phyloP scores from a whole-genome alignment of 2,888 invertebrate genomes.

The Germaria angustata region DNA sequence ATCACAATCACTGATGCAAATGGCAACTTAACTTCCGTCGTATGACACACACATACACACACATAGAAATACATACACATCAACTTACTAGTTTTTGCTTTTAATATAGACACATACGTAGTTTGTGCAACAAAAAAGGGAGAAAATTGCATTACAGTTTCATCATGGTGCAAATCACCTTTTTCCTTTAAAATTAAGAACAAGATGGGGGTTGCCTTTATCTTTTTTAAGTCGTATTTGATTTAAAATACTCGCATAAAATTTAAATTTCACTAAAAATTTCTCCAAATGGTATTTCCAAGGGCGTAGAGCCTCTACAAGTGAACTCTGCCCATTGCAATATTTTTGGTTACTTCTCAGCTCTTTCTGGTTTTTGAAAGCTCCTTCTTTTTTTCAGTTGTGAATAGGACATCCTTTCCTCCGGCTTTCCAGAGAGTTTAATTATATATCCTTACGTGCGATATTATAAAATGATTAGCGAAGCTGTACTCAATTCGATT shows the following conservation, averaged over 20 bases:
- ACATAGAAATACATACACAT: not conserved
- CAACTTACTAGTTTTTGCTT: constrained; percentile 4
- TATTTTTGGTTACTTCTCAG: not conserved
- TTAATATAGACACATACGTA: constrained; percentile 15
- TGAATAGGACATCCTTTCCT: no score
- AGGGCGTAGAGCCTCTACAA: no score
- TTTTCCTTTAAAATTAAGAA: constrained; percentile 12
- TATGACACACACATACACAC: constrained; percentile 23
- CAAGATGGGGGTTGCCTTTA: not conserved
- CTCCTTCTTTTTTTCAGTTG: no score
- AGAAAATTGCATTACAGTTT: constrained; percentile 32
- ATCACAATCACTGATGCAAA: constrained; percentile 67
- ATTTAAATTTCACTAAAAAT: not conserved
- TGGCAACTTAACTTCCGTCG: constrained; percentile 58
- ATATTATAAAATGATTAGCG: no score
- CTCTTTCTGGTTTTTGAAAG: not conserved
- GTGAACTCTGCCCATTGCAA: not conserved
- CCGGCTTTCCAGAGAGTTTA: no score
- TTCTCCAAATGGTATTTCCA: not conserved
- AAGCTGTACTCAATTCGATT: no score
- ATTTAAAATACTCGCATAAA: not conserved
- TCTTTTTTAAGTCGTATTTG: not conserved
- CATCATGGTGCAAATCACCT: constrained; percentile 20
- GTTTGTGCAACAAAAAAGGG: not conserved
- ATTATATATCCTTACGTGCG: no score